Evolutionary conservation across 2,113 vertebrate genomes (phyloP).

Genomic region (Albula glossodonta): DNA sequence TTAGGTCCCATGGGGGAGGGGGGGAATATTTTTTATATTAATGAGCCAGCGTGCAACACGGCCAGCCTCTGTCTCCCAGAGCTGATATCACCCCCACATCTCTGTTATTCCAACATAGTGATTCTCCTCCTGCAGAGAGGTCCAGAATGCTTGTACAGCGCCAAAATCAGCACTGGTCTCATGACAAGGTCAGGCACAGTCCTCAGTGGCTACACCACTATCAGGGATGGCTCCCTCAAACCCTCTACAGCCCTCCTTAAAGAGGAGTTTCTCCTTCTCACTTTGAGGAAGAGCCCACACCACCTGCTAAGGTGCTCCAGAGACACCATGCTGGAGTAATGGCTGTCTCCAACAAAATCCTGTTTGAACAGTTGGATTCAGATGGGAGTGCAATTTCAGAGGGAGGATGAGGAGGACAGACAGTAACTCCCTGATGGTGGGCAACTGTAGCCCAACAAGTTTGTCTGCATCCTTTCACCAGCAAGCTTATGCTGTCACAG

Average conservation of each 20-base stretch:
- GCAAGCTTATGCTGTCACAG: neutral
- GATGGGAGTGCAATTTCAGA: neutral
- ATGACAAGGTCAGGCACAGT: neutral
- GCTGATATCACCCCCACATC: neutral
- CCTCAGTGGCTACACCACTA: neutral
- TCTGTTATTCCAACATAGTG: neutral
- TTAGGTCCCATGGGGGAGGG: neutral
- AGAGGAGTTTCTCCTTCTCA: neutral
- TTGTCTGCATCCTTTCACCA: neutral
- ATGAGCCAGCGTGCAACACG: neutral
- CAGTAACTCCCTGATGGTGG: neutral
- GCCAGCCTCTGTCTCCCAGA: neutral
- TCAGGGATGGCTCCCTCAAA: neutral
- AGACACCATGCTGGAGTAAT: neutral
- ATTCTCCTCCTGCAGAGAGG: neutral
- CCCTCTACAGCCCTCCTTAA: neutral
- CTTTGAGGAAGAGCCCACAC: neutral
- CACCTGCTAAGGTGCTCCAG: neutral
- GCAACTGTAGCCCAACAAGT: neutral
- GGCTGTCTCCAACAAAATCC: neutral
- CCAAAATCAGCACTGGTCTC: neutral
- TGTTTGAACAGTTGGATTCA: slow-evolving; percentile 17
- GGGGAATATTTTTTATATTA: neutral
- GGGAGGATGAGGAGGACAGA: neutral
- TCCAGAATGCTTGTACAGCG: neutral